These are phyloP conservation scores for Uloborus plumipes DNA, from an alignment of 2,888 invertebrate genomes.

Conservation along the genomic window DNA sequence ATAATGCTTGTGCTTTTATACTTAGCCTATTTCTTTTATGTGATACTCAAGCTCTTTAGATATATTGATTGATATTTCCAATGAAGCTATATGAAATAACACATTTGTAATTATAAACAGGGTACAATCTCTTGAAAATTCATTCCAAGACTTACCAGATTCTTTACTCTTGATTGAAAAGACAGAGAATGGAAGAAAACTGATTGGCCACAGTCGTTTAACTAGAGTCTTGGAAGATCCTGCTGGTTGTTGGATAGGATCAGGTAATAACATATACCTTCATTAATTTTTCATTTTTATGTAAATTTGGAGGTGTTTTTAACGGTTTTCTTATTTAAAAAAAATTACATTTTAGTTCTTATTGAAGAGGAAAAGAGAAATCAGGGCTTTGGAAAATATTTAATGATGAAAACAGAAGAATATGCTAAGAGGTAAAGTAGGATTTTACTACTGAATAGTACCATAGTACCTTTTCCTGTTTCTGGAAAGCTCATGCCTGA, in stretches of 20 bases:
- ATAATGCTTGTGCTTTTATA: too few relatives aligned
- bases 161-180: slow-evolving; percentile 74
- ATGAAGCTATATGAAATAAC: too few relatives aligned
- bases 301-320: too few relatives aligned
- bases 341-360: slow-evolving; percentile 23
- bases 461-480: too few relatives aligned
- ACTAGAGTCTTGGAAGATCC: slow-evolving; percentile 80
- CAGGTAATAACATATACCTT: slow-evolving; percentile 72
- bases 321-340: too few relatives aligned
- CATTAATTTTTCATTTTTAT: too few relatives aligned
- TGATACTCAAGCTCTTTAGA: too few relatives aligned
- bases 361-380: slow-evolving; percentile 43
- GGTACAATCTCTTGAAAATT: slow-evolving; percentile 80
- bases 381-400: slow-evolving; percentile 52
- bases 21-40: too few relatives aligned
- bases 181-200: slow-evolving; percentile 71
- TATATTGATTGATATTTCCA: too few relatives aligned
- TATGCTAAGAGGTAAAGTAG: slow-evolving; percentile 55
- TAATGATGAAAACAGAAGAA: slow-evolving; percentile 63
- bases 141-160: slow-evolving; percentile 67
- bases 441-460: too few relatives aligned
- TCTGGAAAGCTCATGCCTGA: too few relatives aligned
- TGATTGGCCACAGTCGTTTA: slow-evolving; percentile 86
- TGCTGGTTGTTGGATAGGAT: slow-evolving; percentile 84
- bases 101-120: slow-evolving; percentile 68